These are phyloP conservation scores for Bembecia ichneumoniformis DNA, from an alignment of 2,888 invertebrate genomes.

Conservation along the genomic window DNA sequence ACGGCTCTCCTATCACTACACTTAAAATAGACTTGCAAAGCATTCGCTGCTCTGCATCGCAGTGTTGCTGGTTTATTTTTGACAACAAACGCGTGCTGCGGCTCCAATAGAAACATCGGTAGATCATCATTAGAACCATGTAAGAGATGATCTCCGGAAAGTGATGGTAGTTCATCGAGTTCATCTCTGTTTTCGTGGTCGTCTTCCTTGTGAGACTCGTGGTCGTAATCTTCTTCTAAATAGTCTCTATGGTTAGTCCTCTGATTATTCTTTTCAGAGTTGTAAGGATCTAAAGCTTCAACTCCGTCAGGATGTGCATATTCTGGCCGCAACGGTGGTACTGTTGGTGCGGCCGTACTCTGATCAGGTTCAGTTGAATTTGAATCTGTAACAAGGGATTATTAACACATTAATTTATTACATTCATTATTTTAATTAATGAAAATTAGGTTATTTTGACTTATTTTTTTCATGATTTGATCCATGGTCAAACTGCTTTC, in stretches of 20 bases:
- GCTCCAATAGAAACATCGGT: slow-evolving; percentile 90
- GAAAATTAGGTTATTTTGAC: no score
- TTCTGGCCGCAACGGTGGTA: slow-evolving; percentile 56
- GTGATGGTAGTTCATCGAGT: slow-evolving; percentile 60
- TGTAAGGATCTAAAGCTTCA: slow-evolving; percentile 63
- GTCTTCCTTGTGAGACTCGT: slow-evolving; percentile 58
- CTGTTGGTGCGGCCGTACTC: slow-evolving; percentile 40
- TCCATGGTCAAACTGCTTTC: no score
- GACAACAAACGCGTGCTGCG: slow-evolving; percentile 90
- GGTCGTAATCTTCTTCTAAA: slow-evolving; percentile 64
- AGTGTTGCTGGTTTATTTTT: slow-evolving; percentile 91
- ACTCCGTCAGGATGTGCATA: slow-evolving; percentile 64
- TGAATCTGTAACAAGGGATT: slow-evolving; percentile 47
- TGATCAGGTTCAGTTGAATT: slow-evolving; percentile 49
- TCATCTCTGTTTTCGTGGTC: slow-evolving; percentile 63
- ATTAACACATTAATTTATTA: no score
- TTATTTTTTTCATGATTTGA: no score
- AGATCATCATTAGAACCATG: slow-evolving; percentile 77
- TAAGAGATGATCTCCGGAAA: slow-evolving; percentile 58
- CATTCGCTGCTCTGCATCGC: slow-evolving; percentile 91
- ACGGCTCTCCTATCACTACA: slow-evolving; percentile 87
- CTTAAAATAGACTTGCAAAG: slow-evolving; percentile 88
- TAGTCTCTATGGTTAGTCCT: slow-evolving; percentile 53
- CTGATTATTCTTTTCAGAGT: slow-evolving; percentile 54
- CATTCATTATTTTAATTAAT: no score